phyloP scores from a whole-genome alignment of 2,113 vertebrate genomes.

The Galbula dea region DNA sequence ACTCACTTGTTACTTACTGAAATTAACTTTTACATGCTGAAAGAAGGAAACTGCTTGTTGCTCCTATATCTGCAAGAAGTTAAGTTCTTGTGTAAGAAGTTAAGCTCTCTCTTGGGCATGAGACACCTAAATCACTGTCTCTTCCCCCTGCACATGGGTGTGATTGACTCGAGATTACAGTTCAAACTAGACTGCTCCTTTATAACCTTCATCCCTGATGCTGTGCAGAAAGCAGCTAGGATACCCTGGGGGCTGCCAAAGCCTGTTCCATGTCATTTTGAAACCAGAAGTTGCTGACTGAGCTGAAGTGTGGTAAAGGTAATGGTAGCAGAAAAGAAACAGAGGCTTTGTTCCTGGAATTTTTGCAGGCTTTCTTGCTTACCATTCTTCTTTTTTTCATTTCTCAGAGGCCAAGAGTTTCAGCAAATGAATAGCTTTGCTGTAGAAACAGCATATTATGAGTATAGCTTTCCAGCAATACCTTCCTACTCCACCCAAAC shows the following conservation, averaged over 20 bases:
- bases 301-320: not conserved
- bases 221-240: not conserved
- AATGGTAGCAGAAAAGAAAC: not conserved
- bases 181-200: not conserved
- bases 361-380: not conserved
- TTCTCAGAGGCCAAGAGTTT: constrained; percentile 27
- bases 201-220: not conserved
- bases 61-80: not conserved
- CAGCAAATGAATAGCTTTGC: constrained; percentile 52
- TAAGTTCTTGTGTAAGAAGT: not conserved
- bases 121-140: not conserved
- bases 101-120: not conserved
- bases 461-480: constrained; percentile 14
- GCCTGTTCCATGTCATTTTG: not conserved
- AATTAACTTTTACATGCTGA: not conserved
- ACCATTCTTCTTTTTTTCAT: not conserved
- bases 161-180: not conserved
- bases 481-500: constrained; percentile 32
- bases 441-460: constrained; percentile 30
- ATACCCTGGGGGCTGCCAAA: not conserved
- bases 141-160: not conserved
- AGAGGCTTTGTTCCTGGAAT: not conserved
- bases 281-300: not conserved
- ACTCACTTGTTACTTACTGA: not conserved
- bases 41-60: not conserved